A percentile compares a stretch with the other conserved stretches of the same genome.
phyloP scores from a whole-genome alignment of 2,888 invertebrate genomes.

The Ichneumon xanthorius region DNA sequence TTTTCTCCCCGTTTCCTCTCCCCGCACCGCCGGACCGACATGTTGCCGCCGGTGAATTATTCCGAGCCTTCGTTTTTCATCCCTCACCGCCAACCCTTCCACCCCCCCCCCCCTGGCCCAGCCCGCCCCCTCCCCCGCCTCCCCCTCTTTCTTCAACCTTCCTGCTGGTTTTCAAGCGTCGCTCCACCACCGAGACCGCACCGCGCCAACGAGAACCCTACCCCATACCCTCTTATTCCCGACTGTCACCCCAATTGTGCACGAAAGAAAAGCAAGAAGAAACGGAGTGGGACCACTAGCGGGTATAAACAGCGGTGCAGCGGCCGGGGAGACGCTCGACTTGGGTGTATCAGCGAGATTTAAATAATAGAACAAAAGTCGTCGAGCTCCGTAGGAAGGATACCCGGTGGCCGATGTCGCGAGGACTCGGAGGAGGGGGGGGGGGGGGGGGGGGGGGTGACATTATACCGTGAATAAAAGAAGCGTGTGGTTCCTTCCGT shows the following conservation, averaged over 20 bases:
- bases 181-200: neutral
- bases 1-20: neutral
- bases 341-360: conserved; percentile 49
- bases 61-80: conserved; percentile 46
- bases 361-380: conserved; percentile 60
- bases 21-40: neutral
- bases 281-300: neutral
- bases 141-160: neutral
- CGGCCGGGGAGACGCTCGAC: too few relatives aligned
- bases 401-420: neutral
- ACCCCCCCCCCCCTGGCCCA: neutral
- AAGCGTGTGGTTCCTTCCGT: conserved; percentile 35
- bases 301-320: too few relatives aligned
- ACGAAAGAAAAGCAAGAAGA: conserved; percentile 42
- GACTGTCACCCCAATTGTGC: conserved; percentile 50
- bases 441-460: conserved; percentile 14
- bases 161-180: neutral
- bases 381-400: conserved; percentile 40
- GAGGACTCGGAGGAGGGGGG: neutral
- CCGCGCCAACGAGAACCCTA: neutral
- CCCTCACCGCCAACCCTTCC: neutral
- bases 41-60: conserved; percentile 52
- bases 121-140: neutral
- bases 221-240: neutral
- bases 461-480: conserved; percentile 30